phyloP scores from a whole-genome alignment of 2,113 vertebrate species.

The Carettochelys insculpta region DNA sequence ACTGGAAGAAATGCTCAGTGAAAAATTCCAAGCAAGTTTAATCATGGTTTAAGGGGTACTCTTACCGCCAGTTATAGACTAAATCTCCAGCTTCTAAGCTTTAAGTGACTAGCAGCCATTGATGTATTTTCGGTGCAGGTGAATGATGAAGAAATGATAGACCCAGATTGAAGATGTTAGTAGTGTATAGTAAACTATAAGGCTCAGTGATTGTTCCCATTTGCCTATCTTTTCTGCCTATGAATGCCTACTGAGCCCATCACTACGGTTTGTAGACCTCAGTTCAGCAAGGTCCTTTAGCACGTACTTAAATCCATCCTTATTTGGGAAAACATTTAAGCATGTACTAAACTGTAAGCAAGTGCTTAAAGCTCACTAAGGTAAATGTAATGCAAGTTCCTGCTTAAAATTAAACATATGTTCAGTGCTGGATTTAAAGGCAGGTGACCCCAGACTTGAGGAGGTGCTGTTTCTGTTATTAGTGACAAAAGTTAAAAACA shows the following conservation, averaged over 20 bases:
- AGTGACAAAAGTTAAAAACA: no score
- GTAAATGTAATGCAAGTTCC: conserved; percentile 12
- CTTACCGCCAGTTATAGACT: neutral
- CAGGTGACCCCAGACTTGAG: no score
- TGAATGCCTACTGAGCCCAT: neutral
- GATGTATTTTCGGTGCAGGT: neutral
- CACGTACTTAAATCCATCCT: neutral
- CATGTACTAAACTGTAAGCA: neutral
- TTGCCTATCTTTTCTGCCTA: neutral
- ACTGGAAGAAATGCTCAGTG: neutral
- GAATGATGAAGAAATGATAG: accelerated
- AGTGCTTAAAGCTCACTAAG: conserved; percentile 49
- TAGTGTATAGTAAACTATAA: neutral
- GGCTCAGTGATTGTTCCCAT: neutral
- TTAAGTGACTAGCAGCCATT: neutral
- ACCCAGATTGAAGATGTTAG: neutral
- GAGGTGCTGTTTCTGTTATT: no score
- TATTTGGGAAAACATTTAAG: neutral
- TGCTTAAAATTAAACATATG: conserved; percentile 18
- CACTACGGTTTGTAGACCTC: neutral
- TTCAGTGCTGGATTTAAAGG: no score
- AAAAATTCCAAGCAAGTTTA: neutral
- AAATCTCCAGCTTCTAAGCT: accelerated
- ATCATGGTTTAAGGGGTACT: neutral
- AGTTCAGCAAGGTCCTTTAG: neutral